Evolutionary conservation across 1,140 invertebrate genomes (phyloP), one percentile per base, ranked within the genome.

Genomic region (Aporrectodea caliginosa): DNA sequence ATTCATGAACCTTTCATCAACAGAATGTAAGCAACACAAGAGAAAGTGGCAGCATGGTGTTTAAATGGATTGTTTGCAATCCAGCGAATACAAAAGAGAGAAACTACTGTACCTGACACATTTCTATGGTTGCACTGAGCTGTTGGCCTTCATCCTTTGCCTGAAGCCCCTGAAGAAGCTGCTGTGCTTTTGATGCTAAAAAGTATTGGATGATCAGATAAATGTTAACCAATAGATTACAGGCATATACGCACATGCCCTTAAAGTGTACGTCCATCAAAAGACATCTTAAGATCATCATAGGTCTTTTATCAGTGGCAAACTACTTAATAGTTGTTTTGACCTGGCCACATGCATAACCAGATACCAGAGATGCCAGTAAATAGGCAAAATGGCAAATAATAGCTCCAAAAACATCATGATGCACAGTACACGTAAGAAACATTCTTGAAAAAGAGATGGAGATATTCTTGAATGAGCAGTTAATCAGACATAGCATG

Each of bases 141-240:
- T 99, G 97, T 85, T 98, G 95, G 31, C 95, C 95, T 87, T 99
- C 97, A 88, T 99, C 97, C 2, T 95, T 94, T 0, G 96, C 94
- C 88, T 98, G 96, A 74, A 99, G 90, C 0, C 96, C 96, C 81
- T 95, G 93, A 31, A 99, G 87, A 30, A 99, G 89, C 85, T 98
- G 95, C 85, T 97, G 95, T 0, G 95, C 96, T 91, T 97, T 98
- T 0, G 94, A 94, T 82, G 93, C 93, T 91, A 77, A 80, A 76
- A 68, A 79, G 75, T 70, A 72, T 72, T 6, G 14, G 14, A 6
- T 72, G n/a, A 69, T 69, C 27, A n/a, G 14, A n/a, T 69, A 69
- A 16, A 69, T 69, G n/a, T n/a, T 69, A 69, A 16, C 14, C 27
- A 69, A 69, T 69, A 69, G n/a, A n/a, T 69, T 69, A 69, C 14